A percentile compares a stretch with the other conserved stretches of the same genome.
Conservation (phyloP, 2,113 vertebrate species). For the Hippolais icterina region DNA sequence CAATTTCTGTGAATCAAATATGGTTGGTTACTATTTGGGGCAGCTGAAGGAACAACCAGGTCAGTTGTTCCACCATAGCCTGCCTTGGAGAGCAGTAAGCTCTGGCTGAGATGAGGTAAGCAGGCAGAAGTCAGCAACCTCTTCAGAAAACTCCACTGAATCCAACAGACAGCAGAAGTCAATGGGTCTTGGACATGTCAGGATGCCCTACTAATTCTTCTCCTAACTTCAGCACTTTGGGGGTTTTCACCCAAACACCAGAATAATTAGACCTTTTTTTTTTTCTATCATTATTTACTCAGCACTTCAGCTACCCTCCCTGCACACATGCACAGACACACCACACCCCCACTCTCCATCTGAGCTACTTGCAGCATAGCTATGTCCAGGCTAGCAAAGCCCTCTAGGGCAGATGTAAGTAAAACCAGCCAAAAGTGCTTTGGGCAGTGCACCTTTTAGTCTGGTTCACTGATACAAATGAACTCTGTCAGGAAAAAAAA, state of each 20-base stretch:
- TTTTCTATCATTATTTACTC: not conserved
- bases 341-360: not conserved
- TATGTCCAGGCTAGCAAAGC: not conserved
- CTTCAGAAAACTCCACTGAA: not conserved
- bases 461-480: slow-evolving; percentile 1
- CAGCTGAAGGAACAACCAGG: not conserved
- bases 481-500: not conserved
- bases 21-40: not conserved
- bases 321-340: not conserved
- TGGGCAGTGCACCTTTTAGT: not conserved
- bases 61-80: not conserved
- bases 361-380: not conserved
- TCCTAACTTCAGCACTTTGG: not conserved
- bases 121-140: not conserved
- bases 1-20: not conserved
- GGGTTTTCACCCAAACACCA: not conserved
- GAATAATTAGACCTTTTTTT: not conserved
- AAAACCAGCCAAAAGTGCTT: not conserved
- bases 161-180: not conserved
- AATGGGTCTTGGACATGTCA: not conserved
- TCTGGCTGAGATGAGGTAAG: not conserved
- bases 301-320: not conserved
- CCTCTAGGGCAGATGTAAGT: not conserved
- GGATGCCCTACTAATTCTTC: not conserved
- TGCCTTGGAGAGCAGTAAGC: not conserved